phyloP scores from a whole-genome alignment of 2,113 vertebrate genomes.

The Parus major region DNA sequence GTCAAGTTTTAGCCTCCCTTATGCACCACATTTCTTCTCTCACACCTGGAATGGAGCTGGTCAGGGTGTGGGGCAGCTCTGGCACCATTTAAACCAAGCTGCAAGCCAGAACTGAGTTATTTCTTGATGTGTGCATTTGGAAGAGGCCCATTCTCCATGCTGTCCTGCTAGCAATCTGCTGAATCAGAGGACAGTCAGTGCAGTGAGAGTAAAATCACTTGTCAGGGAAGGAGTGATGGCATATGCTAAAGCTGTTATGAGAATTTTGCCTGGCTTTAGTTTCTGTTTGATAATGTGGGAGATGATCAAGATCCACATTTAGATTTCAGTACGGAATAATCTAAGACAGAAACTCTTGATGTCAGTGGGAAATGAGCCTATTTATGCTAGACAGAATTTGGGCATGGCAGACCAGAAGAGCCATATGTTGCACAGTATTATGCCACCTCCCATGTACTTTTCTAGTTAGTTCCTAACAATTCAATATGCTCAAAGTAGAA shows the following conservation, averaged over 20 bases:
- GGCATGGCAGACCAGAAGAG: neutral
- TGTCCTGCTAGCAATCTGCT: neutral
- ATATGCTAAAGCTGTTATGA: neutral
- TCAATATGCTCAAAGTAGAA: neutral
- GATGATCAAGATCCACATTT: neutral
- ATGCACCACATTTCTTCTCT: neutral
- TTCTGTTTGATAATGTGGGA: neutral
- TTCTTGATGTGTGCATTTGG: neutral
- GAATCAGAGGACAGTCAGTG: neutral
- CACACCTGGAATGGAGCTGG: neutral
- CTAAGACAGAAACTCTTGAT: neutral
- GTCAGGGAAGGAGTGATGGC: neutral
- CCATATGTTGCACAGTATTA: constrained; percentile 8
- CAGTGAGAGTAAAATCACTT: neutral
- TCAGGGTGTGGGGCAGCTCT: neutral
- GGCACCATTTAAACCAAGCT: neutral
- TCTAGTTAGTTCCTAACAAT: neutral
- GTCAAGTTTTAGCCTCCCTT: neutral
- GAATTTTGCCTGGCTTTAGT: neutral
- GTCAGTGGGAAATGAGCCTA: constrained; percentile 11
- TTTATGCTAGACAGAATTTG: constrained; percentile 14
- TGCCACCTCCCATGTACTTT: neutral
- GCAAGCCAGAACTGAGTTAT: neutral
- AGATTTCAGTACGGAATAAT: neutral
- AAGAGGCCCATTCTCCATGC: neutral